phyloP scores from a whole-genome alignment of 2,113 vertebrate species.

The Panthera leo region DNA sequence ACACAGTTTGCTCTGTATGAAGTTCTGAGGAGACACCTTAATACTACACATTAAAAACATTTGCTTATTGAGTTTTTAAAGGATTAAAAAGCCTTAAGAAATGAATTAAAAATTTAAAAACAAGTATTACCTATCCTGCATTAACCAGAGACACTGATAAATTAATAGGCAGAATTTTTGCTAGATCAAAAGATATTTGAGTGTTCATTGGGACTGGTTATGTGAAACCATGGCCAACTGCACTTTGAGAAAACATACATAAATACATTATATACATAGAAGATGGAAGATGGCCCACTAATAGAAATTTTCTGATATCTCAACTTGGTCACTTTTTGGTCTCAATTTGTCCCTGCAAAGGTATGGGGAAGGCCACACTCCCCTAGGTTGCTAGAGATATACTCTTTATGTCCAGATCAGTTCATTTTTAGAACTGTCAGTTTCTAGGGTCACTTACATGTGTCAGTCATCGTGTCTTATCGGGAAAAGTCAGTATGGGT shows the following conservation, averaged over 20 bases:
- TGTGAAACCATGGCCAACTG: neutral
- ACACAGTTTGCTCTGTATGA: neutral
- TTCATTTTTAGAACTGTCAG: neutral
- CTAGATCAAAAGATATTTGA: neutral
- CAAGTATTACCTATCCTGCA: neutral
- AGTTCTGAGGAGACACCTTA: neutral
- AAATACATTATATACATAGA: neutral
- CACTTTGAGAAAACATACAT: neutral
- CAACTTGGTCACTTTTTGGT: neutral
- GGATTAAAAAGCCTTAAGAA: neutral
- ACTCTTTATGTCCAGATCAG: neutral
- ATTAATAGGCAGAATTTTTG: neutral
- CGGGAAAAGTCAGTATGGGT: neutral
- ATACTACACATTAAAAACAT: neutral
- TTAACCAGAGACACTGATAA: neutral
- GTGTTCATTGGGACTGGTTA: neutral
- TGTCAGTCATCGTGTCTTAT: neutral
- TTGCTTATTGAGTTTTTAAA: neutral
- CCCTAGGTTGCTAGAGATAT: fast-evolving
- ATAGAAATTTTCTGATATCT: neutral
- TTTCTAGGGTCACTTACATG: neutral
- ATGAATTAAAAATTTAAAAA: neutral
- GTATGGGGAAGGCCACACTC: neutral
- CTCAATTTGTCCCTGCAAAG: neutral
- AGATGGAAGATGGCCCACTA: neutral